Evolutionary conservation across 1,140 invertebrate species (phyloP).

Genomic region (Solenopsis fugax): DNA sequence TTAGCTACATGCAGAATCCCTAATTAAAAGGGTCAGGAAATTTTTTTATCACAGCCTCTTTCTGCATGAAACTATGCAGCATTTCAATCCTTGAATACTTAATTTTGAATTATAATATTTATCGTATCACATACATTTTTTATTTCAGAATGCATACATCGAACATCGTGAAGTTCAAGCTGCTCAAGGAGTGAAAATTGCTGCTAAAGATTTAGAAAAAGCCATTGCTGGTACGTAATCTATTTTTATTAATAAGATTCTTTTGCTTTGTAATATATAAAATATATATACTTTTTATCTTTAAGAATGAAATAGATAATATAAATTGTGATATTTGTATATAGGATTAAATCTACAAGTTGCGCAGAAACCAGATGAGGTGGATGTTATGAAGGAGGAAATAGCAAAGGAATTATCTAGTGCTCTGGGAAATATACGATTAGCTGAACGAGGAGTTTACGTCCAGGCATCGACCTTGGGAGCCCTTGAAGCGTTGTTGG

Average conservation of each 20-base stretch:
- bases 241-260: conserved; percentile 28
- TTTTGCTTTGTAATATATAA: not conserved
- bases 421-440: conserved; percentile 96
- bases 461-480: conserved; percentile 99
- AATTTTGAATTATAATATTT: conserved; percentile 23
- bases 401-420: conserved; percentile 93
- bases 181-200: conserved; percentile 99
- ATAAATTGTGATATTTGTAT: conserved; percentile 39
- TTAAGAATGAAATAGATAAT: conserved; percentile 1
- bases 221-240: conserved; percentile 93
- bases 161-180: conserved; percentile 98
- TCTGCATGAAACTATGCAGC: not conserved
- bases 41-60: not conserved
- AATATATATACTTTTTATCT: not conserved
- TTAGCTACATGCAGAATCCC: not conserved
- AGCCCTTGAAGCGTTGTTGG: conserved; percentile 98
- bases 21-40: not conserved
- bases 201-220: conserved; percentile 99
- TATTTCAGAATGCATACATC: conserved; percentile 95
- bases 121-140: conserved; percentile 28
- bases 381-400: conserved; percentile 93
- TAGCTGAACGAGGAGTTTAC: conserved; percentile 97
- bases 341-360: conserved; percentile 94
- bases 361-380: conserved; percentile 97
- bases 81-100: not conserved